Percentiles rank a stretch among this genome's conserved stretches.
Evolutionary conservation across 2,888 invertebrate species (phyloP).

Genomic region (Stramonita haemastoma): DNA sequence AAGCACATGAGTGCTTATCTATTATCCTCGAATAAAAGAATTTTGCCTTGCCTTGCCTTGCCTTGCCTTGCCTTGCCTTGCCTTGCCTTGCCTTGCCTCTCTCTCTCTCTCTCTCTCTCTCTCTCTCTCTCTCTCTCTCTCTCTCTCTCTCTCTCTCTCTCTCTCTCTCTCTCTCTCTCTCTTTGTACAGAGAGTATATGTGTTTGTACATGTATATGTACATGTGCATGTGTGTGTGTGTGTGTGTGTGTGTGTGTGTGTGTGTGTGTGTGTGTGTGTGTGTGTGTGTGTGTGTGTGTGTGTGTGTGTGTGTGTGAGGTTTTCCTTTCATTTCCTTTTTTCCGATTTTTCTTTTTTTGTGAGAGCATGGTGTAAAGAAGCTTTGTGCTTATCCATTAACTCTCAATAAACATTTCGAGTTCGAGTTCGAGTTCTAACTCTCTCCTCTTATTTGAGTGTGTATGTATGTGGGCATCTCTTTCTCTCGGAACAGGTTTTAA

Average conservation of each 20-base stretch:
- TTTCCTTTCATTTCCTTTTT: no score
- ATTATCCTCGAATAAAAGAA: no score
- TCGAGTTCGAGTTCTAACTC: background rate
- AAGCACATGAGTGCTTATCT: no score
- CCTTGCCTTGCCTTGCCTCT: no score
- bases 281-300: background rate
- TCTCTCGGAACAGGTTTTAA: background rate
- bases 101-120: slow-evolving; percentile 14
- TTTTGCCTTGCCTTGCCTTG: no score
- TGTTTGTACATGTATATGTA: background rate
- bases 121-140: slow-evolving; percentile 17
- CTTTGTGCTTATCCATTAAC: no score
- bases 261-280: background rate
- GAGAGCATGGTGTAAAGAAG: no score
- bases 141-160: slow-evolving; percentile 17
- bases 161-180: slow-evolving; percentile 17
- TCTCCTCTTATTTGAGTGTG: background rate
- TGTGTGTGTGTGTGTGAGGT: background rate
- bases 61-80: no score
- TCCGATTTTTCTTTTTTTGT: no score
- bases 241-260: background rate
- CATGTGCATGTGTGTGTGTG: background rate
- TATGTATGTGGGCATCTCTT: background rate
- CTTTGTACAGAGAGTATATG: background rate
- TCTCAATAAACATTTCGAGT: background rate